Evolutionary conservation across 2,797 vertebrate genomes (phyloP).

Genomic region (Myiotriccus ornatus): DNA sequence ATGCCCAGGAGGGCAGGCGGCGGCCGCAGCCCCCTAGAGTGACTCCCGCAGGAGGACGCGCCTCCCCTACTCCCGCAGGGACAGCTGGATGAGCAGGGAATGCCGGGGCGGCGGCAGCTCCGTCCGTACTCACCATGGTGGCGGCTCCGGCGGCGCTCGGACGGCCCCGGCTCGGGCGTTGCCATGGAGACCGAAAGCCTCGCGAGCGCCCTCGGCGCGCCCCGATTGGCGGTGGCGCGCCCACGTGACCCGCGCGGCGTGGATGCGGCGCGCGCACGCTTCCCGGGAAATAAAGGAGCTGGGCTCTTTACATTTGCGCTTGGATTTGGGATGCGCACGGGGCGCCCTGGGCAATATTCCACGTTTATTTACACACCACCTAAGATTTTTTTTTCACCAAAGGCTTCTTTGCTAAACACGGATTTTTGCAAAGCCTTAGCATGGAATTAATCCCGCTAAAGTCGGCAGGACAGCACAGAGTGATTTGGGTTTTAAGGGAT

Average conservation of each 20-base stretch:
- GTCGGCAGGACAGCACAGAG: background rate
- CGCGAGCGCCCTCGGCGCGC: background rate
- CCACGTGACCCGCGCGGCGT: background rate
- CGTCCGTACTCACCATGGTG: background rate
- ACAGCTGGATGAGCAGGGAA: rapidly evolving
- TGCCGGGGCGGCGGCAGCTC: background rate
- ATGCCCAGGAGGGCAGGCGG: no score
- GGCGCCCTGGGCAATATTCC: no score
- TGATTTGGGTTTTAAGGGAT: background rate
- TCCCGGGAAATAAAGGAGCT: rapidly evolving
- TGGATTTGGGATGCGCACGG: background rate
- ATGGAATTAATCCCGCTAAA: background rate
- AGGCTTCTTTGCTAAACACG: background rate
- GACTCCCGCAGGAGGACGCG: background rate
- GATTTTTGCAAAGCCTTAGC: background rate
- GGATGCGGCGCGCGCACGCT: background rate
- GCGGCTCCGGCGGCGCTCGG: background rate
- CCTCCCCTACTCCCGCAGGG: background rate
- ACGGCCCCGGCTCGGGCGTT: background rate
- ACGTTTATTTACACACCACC: background rate
- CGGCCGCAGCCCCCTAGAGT: background rate
- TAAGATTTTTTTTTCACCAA: background rate
- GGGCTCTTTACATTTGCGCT: background rate
- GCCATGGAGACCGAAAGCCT: background rate
- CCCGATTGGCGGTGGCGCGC: background rate